Conservation (phyloP, 2,888 invertebrate species). For the Noctuana brunneofusca region DNA sequence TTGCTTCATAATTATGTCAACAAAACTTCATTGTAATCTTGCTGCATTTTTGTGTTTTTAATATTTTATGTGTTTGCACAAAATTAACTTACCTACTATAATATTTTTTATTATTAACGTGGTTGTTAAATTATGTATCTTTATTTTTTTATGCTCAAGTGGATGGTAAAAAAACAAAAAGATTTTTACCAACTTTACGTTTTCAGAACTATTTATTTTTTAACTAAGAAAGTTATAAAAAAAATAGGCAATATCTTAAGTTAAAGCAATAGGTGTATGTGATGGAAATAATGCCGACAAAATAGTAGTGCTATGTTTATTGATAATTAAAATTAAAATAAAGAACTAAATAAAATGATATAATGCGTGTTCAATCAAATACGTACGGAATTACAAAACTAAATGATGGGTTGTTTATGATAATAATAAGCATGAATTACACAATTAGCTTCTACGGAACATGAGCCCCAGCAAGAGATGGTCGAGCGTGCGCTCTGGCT, state of each 20-base stretch:
- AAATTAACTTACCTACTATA: background rate
- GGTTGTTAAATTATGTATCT: background rate
- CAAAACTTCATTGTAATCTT: constrained; percentile 22
- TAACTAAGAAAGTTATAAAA: too few relatives aligned
- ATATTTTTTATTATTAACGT: constrained; percentile 1
- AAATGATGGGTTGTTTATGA: background rate
- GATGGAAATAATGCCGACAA: too few relatives aligned
- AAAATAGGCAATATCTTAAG: too few relatives aligned
- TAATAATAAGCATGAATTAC: constrained; percentile 1
- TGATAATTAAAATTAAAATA: too few relatives aligned
- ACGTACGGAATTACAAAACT: too few relatives aligned
- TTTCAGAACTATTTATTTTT: too few relatives aligned
- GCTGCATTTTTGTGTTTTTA: constrained; percentile 16
- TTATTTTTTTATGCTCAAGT: background rate
- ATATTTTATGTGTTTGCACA: constrained; percentile 29
- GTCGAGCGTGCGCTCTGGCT: constrained; percentile 53
- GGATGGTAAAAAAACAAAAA: background rate
- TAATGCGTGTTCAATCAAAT: too few relatives aligned
- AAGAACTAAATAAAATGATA: too few relatives aligned
- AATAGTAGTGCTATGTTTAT: too few relatives aligned
- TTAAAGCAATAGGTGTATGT: too few relatives aligned
- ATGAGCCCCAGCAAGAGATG: constrained; percentile 75
- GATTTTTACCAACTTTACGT: background rate
- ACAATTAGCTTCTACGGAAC: constrained; percentile 83
- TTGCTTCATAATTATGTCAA: constrained; percentile 7